A percentile compares a stretch with the other conserved stretches of the same genome.
phyloP scores from a whole-genome alignment of 2,888 invertebrate genomes.

The Acrocyrtus sp. region DNA sequence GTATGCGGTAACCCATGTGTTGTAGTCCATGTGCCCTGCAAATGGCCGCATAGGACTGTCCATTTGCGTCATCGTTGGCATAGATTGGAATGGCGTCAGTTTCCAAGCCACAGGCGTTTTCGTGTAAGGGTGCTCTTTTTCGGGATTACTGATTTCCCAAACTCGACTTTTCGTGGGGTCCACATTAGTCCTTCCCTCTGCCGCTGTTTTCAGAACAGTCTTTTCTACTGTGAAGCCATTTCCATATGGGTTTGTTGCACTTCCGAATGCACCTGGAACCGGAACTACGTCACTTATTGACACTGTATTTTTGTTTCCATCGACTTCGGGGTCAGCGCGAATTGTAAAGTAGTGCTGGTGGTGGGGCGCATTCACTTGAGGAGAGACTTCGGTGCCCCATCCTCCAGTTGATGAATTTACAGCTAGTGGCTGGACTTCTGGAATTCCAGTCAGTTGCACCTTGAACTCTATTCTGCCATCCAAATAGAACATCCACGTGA shows the following conservation, averaged over 20 bases:
- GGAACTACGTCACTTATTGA: conserved; percentile 27
- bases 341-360: conserved; percentile 36
- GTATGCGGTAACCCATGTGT: conserved; percentile 45
- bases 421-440: conserved; percentile 8
- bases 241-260: conserved; percentile 36
- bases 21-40: conserved; percentile 31
- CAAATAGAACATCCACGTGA: conserved; percentile 26
- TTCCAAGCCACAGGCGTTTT: conserved; percentile 18
- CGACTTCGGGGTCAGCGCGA: conserved; percentile 24
- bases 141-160: conserved; percentile 34
- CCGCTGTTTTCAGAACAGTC: conserved; percentile 29
- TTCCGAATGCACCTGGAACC: neutral
- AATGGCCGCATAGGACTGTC: conserved; percentile 30
- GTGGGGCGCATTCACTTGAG: conserved; percentile 10
- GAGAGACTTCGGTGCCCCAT: conserved; percentile 4
- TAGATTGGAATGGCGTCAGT: conserved; percentile 8
- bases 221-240: conserved; percentile 20
- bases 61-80: conserved; percentile 6
- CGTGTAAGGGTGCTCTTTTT: conserved; percentile 3
- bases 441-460: conserved; percentile 13
- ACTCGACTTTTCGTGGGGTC: conserved; percentile 14
- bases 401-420: neutral
- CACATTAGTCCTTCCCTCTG: conserved; percentile 4
- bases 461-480: conserved; percentile 35
- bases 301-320: conserved; percentile 28